Evolutionary conservation across 1,140 invertebrate genomes (phyloP).

Genomic region (Babylonia areolata): DNA sequence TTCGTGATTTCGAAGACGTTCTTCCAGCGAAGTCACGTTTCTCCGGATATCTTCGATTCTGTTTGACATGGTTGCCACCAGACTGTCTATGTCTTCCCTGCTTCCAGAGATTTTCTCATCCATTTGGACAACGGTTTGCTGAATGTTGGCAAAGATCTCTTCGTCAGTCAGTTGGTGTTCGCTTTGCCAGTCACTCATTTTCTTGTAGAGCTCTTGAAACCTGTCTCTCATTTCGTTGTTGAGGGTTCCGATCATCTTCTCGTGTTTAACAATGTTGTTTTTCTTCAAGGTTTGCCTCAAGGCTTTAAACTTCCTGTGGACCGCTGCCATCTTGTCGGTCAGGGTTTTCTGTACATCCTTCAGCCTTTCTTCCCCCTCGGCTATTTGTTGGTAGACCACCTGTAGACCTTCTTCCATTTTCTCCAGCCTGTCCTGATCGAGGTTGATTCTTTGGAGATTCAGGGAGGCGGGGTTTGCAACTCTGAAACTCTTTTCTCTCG

Average conservation of each 20-base stretch:
- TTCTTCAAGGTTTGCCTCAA: neutral
- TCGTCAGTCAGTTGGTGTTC: slow-evolving; percentile 2
- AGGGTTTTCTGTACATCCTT: neutral
- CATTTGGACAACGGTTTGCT: neutral
- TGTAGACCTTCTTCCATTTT: neutral
- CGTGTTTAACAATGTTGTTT: neutral
- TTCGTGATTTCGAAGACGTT: neutral
- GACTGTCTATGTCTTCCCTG: neutral
- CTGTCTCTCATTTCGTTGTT: neutral
- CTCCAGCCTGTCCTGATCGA: neutral
- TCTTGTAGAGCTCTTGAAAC: neutral
- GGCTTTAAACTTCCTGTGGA: neutral
- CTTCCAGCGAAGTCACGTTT: neutral
- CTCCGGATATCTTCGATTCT: neutral
- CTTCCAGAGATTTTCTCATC: neutral
- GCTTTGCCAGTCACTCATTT: neutral
- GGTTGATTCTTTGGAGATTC: neutral
- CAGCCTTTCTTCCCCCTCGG: neutral
- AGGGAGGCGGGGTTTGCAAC: neutral
- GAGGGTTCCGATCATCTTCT: neutral
- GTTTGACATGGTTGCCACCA: neutral
- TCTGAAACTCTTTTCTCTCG: neutral
- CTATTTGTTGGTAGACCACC: neutral
- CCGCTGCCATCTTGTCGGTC: neutral
- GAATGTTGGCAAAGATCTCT: neutral